Evolutionary conservation across 2,888 invertebrate genomes (phyloP).

Genomic region (Morinoia aosen): DNA sequence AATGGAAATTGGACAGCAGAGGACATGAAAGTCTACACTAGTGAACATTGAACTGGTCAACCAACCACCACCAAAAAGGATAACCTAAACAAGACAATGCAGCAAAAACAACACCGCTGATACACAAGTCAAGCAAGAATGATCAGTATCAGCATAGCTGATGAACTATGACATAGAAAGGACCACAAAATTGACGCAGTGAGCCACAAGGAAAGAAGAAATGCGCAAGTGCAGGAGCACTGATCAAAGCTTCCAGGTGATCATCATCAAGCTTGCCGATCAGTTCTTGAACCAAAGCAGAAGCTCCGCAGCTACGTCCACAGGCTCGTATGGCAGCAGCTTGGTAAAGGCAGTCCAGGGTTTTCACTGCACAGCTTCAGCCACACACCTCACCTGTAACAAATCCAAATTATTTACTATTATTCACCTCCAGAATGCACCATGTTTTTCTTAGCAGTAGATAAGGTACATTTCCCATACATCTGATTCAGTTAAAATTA

Average conservation of each 20-base stretch:
- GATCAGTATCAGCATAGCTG: neutral
- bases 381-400: constrained; percentile 17
- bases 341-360: constrained; percentile 19
- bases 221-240: neutral
- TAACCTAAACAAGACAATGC: neutral
- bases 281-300: neutral
- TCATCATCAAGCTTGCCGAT: no score
- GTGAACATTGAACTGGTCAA: neutral
- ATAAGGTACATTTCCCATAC: no score
- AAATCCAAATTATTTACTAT: neutral
- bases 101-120: neutral
- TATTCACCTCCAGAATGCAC: no score
- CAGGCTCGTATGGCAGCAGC: constrained; percentile 6
- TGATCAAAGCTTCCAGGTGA: neutral
- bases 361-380: constrained; percentile 26
- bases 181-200: neutral
- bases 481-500: no score
- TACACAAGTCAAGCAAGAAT: neutral
- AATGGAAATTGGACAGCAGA: neutral
- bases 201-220: neutral
- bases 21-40: neutral
- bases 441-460: no score
- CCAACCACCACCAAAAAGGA: neutral
- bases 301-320: neutral
- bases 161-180: neutral